Conservation (phyloP, 2,797 vertebrate genomes). For the Xiphorhynchus erythropygius region DNA sequence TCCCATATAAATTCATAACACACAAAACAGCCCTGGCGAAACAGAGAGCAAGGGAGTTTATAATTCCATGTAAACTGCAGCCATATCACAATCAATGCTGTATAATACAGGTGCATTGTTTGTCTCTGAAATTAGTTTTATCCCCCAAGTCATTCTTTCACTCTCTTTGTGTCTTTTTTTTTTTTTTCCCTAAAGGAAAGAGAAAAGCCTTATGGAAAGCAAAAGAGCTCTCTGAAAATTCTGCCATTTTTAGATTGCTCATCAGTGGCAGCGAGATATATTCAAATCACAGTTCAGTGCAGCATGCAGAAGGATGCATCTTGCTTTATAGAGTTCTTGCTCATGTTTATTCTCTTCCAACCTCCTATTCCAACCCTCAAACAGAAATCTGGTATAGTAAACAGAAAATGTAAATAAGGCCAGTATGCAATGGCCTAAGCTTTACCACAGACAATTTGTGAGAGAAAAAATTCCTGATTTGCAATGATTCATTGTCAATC, state of each 20-base stretch:
- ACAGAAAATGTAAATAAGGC: not conserved
- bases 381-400: not conserved
- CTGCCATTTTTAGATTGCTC: not conserved
- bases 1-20: not conserved
- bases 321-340: not conserved
- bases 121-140: not conserved
- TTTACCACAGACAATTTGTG: not conserved
- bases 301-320: not conserved
- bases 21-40: not conserved
- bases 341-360: not conserved
- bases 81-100: not conserved
- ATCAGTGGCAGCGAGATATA: not conserved
- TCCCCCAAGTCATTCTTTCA: not conserved
- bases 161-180: not conserved
- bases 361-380: not conserved
- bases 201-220: not conserved
- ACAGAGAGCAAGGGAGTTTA: constrained; percentile 19
- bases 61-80: not conserved
- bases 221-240: not conserved
- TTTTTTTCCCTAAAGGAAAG: not conserved
- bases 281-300: not conserved
- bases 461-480: not conserved
- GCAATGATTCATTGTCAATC: not conserved
- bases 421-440: not conserved
- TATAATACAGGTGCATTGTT: not conserved